Base-by-base conservation (phyloP, 2,888 invertebrate species). In the Pyrochroa serraticornis region DNA sequence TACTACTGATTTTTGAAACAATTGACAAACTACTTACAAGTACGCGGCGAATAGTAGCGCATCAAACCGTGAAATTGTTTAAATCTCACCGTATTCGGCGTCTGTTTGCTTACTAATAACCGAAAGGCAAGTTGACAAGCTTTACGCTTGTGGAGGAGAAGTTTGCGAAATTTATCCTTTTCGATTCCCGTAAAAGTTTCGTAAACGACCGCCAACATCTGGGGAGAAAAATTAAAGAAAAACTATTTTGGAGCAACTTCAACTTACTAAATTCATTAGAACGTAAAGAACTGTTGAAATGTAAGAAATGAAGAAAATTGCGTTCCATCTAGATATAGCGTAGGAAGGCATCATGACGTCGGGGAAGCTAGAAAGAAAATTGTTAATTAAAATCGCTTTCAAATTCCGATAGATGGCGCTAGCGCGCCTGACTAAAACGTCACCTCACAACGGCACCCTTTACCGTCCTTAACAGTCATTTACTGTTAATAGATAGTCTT, bases 331-430 rank as follows among this genome's bases (percentile, higher is more conserved):
- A 34, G 87, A 90, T 70, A 84, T 84, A 14, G 90, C 87, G 76
- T 93, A 94, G 0, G 93, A 89, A 3, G 91, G 92, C 93, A 94
- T 93, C 94, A 94, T 94, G 12, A 95, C 92, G 77, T 94, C 94
- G 2, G 94, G 94, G 80, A 90, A 94, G 80, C 93, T 93, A 78
- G 45, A 82, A 81, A 63, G 56, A 51, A 51, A n/a, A n/a, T n/a
- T n/a, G n/a, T n/a, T n/a, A n/a, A n/a, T n/a, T n/a, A n/a, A n/a
- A n/a, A n/a, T n/a, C n/a, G n/a, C n/a, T n/a, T n/a, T n/a, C n/a
- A n/a, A n/a, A n/a, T n/a, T n/a, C n/a, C n/a, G n/a, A n/a, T n/a
- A n/a, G n/a, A n/a, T n/a, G n/a, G n/a, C n/a, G n/a, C n/a, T n/a
- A n/a, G n/a, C n/a, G n/a, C n/a, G n/a, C n/a, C n/a, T n/a, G n/a